phyloP scores from a whole-genome alignment of 2,113 vertebrate species.

The Syngnathoides biaculeatus region DNA sequence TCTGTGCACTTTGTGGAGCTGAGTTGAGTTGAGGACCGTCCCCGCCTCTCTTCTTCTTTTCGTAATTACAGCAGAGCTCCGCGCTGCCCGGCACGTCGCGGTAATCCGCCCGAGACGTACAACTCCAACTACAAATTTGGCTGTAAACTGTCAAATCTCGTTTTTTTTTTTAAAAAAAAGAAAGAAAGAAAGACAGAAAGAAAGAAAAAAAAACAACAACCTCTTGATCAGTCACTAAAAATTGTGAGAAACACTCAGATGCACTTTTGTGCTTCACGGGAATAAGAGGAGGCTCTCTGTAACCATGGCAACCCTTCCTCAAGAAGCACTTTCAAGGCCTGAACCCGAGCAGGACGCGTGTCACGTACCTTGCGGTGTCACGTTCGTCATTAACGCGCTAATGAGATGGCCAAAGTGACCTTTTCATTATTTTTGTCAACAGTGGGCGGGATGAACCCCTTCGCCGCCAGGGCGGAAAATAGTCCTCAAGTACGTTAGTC shows the following conservation, averaged over 20 bases:
- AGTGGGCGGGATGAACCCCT: no score
- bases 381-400: neutral
- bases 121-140: neutral
- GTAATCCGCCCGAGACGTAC: neutral
- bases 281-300: constrained; percentile 1
- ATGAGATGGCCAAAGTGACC: neutral
- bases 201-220: no score
- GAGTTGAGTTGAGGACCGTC: no score
- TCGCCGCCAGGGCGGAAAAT: no score
- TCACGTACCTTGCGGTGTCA: neutral
- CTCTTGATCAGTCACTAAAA: neutral
- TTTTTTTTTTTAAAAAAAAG: no score
- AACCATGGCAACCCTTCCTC: neutral
- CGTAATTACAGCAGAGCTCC: neutral
- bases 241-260: neutral
- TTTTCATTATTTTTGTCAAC: neutral
- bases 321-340: neutral
- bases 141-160: neutral
- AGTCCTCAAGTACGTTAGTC: no score
- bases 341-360: neutral
- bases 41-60: neutral
- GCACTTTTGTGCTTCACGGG: neutral
- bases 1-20: no score
- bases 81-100: neutral
- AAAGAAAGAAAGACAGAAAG: no score